Evolutionary conservation across 2,113 vertebrate species (phyloP).

Genomic region (Scomber japonicus): DNA sequence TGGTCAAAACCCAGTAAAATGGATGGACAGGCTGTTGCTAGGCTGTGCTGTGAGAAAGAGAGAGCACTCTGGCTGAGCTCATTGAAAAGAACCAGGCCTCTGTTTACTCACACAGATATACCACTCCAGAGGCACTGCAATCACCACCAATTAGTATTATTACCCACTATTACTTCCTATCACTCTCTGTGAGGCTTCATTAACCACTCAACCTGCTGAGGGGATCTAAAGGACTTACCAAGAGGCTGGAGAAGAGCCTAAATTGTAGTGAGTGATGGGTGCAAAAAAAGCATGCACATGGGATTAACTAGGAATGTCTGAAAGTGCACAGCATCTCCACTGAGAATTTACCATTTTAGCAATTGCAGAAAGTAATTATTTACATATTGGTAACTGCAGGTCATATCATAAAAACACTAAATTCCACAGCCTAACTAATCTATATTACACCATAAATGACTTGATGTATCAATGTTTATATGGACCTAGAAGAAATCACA

Average conservation of each 20-base stretch:
- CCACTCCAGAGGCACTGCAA: slow-evolving; percentile 66
- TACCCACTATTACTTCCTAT: slow-evolving; percentile 67
- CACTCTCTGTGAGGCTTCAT: slow-evolving; percentile 60
- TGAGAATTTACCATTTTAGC: slow-evolving; percentile 6
- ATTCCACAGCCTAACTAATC: not conserved
- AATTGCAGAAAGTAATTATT: not conserved
- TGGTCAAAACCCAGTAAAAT: slow-evolving; percentile 80
- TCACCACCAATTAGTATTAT: slow-evolving; percentile 81
- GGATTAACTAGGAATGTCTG: slow-evolving; percentile 18
- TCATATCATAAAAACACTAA: not conserved
- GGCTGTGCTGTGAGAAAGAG: slow-evolving; percentile 74
- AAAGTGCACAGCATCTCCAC: not conserved
- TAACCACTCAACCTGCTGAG: slow-evolving; percentile 59
- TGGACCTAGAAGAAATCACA: slow-evolving; percentile 27
- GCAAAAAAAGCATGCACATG: slow-evolving; percentile 17
- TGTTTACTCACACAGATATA: slow-evolving; percentile 79
- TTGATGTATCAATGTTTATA: no score
- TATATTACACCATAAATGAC: no score
- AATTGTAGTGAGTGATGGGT: slow-evolving; percentile 15
- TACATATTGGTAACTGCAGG: not conserved
- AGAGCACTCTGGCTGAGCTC: slow-evolving; percentile 72
- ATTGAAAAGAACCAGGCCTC: slow-evolving; percentile 74
- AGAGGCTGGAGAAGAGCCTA: slow-evolving; percentile 18
- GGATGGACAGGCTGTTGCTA: slow-evolving; percentile 80
- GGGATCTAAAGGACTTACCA: slow-evolving; percentile 51